Evolutionary conservation across 2,888 invertebrate species (phyloP).

Genomic region (Pterostichus madidus): DNA sequence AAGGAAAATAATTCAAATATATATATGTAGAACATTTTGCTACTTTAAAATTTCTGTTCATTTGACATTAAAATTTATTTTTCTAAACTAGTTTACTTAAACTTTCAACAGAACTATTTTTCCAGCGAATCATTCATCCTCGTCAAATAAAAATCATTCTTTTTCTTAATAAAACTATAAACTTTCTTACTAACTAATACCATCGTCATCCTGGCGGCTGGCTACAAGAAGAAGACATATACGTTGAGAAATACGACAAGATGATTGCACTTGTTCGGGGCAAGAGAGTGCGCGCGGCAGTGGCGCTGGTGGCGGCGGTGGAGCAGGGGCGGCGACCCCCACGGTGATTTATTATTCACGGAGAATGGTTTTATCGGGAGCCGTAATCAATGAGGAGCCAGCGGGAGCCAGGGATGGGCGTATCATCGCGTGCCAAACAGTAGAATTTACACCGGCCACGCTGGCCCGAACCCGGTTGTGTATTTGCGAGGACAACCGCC

Average conservation of each 20-base stretch:
- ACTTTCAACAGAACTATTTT: not conserved
- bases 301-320: not conserved
- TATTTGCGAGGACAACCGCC: slow-evolving; percentile 14
- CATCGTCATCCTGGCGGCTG: slow-evolving; percentile 19
- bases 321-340: slow-evolving; percentile 18
- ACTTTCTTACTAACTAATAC: slow-evolving; percentile 42
- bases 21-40: too few species aligned
- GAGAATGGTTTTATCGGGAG: slow-evolving; percentile 61
- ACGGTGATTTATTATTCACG: slow-evolving; percentile 63
- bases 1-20: too few species aligned
- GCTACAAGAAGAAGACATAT: slow-evolving; percentile 43
- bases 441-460: slow-evolving; percentile 56
- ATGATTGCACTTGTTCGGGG: slow-evolving; percentile 56
- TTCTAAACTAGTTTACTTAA: slow-evolving; percentile 19
- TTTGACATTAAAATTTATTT: not conserved
- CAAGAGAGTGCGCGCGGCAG: not conserved
- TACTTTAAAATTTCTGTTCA: too few species aligned
- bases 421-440: slow-evolving; percentile 65
- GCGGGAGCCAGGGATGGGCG: slow-evolving; percentile 57
- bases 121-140: slow-evolving; percentile 24
- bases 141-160: slow-evolving; percentile 47
- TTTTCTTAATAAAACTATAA: slow-evolving; percentile 52
- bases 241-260: slow-evolving; percentile 53
- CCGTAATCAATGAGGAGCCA: slow-evolving; percentile 66
- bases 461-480: slow-evolving; percentile 4